Evolutionary conservation across 2,888 invertebrate genomes (phyloP).

Genomic region (Eurytoma californica): DNA sequence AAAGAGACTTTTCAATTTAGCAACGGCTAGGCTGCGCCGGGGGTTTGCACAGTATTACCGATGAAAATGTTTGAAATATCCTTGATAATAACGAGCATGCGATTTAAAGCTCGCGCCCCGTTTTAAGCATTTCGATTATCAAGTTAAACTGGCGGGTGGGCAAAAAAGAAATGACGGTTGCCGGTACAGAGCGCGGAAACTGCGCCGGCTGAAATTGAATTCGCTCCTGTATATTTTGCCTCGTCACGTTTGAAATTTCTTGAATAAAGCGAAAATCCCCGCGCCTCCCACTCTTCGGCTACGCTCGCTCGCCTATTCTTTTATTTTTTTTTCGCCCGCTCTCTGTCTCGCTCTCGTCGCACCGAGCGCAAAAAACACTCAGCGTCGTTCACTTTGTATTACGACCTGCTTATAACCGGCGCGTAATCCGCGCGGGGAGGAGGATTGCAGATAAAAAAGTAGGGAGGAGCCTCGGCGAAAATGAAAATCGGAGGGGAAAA

Average conservation of each 20-base stretch:
- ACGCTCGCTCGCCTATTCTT: too few relatives aligned
- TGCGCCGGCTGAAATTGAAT: constrained; percentile 26
- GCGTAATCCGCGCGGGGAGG: not conserved
- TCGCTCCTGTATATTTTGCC: constrained; percentile 32
- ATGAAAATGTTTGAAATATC: constrained; percentile 4
- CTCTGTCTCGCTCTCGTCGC: not conserved
- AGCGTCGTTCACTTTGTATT: not conserved
- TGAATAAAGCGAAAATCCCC: constrained; percentile 41
- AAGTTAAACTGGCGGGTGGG: constrained; percentile 13
- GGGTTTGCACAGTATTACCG: constrained; percentile 21
- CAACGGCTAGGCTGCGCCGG: not conserved
- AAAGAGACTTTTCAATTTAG: not conserved
- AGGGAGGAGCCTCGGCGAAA: not conserved
- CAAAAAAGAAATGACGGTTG: not conserved
- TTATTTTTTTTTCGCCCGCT: too few relatives aligned
- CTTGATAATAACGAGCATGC: constrained; percentile 23
- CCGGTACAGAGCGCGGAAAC: not conserved
- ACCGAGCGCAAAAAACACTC: not conserved
- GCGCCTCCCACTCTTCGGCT: constrained; percentile 6
- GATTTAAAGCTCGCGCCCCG: not conserved
- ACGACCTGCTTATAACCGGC: not conserved
- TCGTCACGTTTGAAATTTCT: constrained; percentile 39
- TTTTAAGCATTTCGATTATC: constrained; percentile 32
- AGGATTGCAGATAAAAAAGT: constrained; percentile 8
- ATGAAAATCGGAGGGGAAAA: constrained; percentile 8